These are phyloP conservation scores for Maniola jurtina DNA, from an alignment of 1,140 invertebrate species.

Conservation along the genomic window DNA sequence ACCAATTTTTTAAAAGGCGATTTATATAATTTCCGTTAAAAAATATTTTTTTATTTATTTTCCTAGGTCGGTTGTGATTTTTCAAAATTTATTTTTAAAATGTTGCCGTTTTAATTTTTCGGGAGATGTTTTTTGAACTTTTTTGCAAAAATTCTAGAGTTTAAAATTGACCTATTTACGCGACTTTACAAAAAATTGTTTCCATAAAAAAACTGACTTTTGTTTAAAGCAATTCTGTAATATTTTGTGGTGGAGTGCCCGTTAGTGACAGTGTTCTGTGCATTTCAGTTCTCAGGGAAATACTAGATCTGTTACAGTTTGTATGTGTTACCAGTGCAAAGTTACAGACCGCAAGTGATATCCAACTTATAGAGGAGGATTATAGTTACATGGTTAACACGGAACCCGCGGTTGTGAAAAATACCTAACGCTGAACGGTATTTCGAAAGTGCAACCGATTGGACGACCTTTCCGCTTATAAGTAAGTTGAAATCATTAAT, in stretches of 20 bases:
- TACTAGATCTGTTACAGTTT: constrained; percentile 7
- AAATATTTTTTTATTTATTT: no score
- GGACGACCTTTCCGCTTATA: constrained; percentile 10
- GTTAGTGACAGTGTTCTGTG: constrained; percentile 12
- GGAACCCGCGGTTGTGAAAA: constrained; percentile 9
- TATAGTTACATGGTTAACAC: constrained; percentile 11
- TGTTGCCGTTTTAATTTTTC: background rate
- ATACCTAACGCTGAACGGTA: constrained; percentile 11
- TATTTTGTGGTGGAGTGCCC: constrained; percentile 14
- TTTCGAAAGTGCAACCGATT: constrained; percentile 20
- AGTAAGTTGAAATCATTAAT: constrained; percentile 9
- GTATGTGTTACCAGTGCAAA: constrained; percentile 9
- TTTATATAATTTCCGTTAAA: background rate
- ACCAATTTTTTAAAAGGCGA: background rate
- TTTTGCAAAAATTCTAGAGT: no score
- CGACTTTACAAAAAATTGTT: background rate
- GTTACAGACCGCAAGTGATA: constrained; percentile 21
- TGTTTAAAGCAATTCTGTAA: constrained; percentile 6
- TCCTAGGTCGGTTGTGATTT: no score
- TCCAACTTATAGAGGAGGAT: background rate
- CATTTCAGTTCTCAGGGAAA: constrained; percentile 17
- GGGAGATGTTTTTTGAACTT: background rate
- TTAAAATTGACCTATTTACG: no score
- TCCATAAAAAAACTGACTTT: background rate
- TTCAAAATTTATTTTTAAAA: background rate